These are phyloP conservation scores for Lithophane socia DNA, from an alignment of 2,888 invertebrate species.

Conservation along the genomic window DNA sequence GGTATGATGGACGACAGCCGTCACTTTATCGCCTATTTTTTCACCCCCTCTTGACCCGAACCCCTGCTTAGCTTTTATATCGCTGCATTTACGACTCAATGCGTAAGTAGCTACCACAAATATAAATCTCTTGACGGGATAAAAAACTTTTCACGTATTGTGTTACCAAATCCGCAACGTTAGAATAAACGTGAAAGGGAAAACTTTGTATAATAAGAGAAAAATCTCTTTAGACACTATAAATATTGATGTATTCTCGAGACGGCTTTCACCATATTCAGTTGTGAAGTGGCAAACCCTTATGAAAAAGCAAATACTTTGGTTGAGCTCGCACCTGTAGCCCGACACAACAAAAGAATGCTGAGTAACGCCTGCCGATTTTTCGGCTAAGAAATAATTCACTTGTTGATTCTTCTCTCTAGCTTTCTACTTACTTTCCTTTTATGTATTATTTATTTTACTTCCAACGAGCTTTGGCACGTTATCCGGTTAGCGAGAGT, in stretches of 20 bases:
- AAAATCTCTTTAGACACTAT: slow-evolving; percentile 66
- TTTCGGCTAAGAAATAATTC: slow-evolving; percentile 87
- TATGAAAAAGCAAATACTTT: slow-evolving; percentile 81
- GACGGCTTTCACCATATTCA: slow-evolving; percentile 68
- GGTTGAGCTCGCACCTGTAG: slow-evolving; percentile 81
- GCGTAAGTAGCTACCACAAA: slow-evolving; percentile 56
- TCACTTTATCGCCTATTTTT: slow-evolving; percentile 79
- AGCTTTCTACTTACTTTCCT: slow-evolving; percentile 75
- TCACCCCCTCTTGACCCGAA: slow-evolving; percentile 68
- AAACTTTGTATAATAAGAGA: slow-evolving; percentile 67
- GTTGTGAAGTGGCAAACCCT: slow-evolving; percentile 67
- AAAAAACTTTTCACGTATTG: slow-evolving; percentile 59
- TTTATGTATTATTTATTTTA: slow-evolving; percentile 80
- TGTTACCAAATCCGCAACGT: slow-evolving; percentile 56
- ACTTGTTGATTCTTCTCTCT: slow-evolving; percentile 85
- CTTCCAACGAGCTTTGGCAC: slow-evolving; percentile 71
- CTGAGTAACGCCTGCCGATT: slow-evolving; percentile 85
- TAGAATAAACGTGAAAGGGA: slow-evolving; percentile 63
- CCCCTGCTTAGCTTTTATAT: slow-evolving; percentile 63
- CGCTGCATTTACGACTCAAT: slow-evolving; percentile 67
- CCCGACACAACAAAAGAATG: slow-evolving; percentile 82
- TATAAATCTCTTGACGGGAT: slow-evolving; percentile 61
- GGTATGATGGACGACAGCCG: slow-evolving; percentile 78
- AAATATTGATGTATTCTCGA: slow-evolving; percentile 70
- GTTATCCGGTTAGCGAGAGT: slow-evolving; percentile 68